Evolutionary conservation across 2,113 vertebrate species (phyloP).

Genomic region (Holacanthus passer): DNA sequence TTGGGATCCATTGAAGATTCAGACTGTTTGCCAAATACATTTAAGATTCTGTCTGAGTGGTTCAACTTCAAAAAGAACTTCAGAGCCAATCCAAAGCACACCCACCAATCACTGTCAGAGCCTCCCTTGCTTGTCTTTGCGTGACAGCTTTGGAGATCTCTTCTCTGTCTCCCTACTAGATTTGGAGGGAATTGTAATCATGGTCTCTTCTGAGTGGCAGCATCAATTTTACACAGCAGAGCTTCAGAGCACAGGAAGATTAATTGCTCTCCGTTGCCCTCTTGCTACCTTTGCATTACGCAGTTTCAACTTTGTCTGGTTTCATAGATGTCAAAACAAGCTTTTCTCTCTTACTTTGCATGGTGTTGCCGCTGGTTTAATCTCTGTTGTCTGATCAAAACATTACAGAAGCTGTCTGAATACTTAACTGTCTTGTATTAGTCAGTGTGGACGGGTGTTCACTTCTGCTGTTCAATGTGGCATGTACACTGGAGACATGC

Average conservation of each 20-base stretch:
- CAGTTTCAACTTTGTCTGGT: conserved; percentile 34
- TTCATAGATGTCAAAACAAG: conserved; percentile 12
- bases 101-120: conserved; percentile 64
- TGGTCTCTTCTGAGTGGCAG: conserved; percentile 50
- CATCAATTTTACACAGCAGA: conserved; percentile 37
- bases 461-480: background rate
- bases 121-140: conserved; percentile 29
- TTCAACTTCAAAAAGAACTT: conserved; percentile 71
- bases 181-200: conserved; percentile 62
- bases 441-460: conserved; percentile 17
- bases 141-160: conserved; percentile 48
- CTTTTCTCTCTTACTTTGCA: background rate
- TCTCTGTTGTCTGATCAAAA: conserved; percentile 34
- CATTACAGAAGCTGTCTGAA: conserved; percentile 13
- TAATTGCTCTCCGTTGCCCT: conserved; percentile 53
- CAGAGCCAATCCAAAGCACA: conserved; percentile 50
- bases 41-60: conserved; percentile 75
- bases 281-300: conserved; percentile 24
- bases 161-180: conserved; percentile 37
- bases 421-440: conserved; percentile 17
- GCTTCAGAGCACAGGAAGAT: conserved; percentile 44
- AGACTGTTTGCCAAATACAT: conserved; percentile 68
- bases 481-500: conserved; percentile 14
- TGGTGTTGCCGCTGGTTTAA: conserved; percentile 17
- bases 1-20: conserved; percentile 47